Base-by-base conservation (phyloP, 2,888 invertebrate genomes). In the Drosophila paranaensis region DNA sequence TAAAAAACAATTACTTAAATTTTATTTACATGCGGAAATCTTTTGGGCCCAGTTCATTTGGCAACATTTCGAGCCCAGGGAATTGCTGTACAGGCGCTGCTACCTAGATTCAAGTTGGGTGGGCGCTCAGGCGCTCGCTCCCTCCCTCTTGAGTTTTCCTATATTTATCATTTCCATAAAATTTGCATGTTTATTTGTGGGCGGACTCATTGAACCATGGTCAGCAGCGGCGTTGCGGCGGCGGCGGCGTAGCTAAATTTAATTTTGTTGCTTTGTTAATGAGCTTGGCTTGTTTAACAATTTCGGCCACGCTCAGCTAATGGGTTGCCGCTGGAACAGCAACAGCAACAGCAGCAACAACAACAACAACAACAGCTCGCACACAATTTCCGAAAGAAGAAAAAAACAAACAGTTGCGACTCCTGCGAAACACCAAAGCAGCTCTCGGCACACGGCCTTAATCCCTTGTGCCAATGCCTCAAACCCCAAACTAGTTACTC, bases 231-330 rank as follows among this genome's bases (percentile, higher is more conserved):
- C 46, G 37, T 27, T 56, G 42, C 46, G 46, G 27, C 46, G 37
- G 42, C 46, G 46, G 27, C 55, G 60, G 11, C 55, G 20, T 46
- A 72, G 79, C 82, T 81, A 84, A 85, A 88, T 82, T 85, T 88
- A 88, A 88, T 88, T 77, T 84, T 79, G 76, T 74, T 87, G 74
- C 84, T 72, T 78, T 82, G 82, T 77, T 82, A 82, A 82, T 82
- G 88, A 88, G 88, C 85, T 70, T 37, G 56, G 70, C 74, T 74
- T 71, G 64, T 57, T 85, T 70, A 80, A 67, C 68, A 68, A 58
- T 62, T 77, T 54, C 30, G 48, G 58, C 54, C 53, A 60, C 53
- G 45, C 64, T 43, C 51, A 63, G 45, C 39, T 60, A 63, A 77
- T 57, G 60, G 63, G 60, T 69, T 77, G 57, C 46, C 51, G n/a